Evolutionary conservation across 2,113 vertebrate genomes (phyloP).

Genomic region (Calidris pygmaea): DNA sequence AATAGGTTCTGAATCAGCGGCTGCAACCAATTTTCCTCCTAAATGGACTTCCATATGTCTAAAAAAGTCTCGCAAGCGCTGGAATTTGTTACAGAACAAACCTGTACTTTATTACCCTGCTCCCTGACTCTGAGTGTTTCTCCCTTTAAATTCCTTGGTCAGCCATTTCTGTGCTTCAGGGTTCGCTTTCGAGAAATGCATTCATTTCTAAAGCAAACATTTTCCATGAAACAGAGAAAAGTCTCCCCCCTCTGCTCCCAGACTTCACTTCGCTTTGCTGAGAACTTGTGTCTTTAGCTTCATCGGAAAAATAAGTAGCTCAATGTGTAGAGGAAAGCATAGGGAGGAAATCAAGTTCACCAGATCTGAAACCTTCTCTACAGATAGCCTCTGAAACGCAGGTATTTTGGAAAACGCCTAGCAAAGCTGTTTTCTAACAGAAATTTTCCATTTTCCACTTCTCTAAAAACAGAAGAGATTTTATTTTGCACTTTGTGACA

Average conservation of each 20-base stretch:
- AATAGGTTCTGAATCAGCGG: slow-evolving; percentile 56
- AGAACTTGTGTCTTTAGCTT: neutral
- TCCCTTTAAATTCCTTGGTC: slow-evolving; percentile 35
- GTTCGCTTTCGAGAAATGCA: neutral
- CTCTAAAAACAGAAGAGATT: neutral
- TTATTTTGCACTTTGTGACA: neutral
- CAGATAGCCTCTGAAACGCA: neutral
- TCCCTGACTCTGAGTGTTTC: slow-evolving; percentile 13
- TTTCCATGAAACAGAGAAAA: neutral
- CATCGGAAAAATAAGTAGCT: neutral
- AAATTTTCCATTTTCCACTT: neutral
- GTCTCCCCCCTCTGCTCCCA: neutral
- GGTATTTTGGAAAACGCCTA: neutral
- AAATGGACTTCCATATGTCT: slow-evolving; percentile 69
- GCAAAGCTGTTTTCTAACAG: neutral
- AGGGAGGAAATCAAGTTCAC: neutral
- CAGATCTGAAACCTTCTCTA: neutral
- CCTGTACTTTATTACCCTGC: slow-evolving; percentile 51
- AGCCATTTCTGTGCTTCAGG: slow-evolving; percentile 17
- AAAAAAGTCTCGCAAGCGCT: slow-evolving; percentile 33
- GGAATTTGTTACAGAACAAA: slow-evolving; percentile 65
- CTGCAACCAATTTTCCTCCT: slow-evolving; percentile 78
- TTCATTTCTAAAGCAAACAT: neutral
- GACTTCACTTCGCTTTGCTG: neutral
- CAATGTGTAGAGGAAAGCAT: neutral